phyloP scores from a whole-genome alignment of 2,797 vertebrate genomes.

The Sebastes reedi region DNA sequence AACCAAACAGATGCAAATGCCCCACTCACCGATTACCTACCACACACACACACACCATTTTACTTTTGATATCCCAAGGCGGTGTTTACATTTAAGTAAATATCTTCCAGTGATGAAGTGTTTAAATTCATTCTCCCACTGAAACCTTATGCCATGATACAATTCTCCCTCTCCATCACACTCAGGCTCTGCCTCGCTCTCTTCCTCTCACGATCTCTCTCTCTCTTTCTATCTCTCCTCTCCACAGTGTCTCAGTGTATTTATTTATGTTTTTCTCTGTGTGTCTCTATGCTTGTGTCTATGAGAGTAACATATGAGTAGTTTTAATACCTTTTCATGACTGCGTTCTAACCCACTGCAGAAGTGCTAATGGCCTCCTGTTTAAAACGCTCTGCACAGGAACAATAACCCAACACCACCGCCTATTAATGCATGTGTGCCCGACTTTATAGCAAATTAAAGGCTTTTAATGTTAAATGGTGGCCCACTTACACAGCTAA shows the following conservation, averaged over 20 bases:
- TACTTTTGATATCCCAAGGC: slow-evolving; percentile 66
- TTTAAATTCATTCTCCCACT: slow-evolving; percentile 68
- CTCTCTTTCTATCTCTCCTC: slow-evolving; percentile 20
- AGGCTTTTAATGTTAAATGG: slow-evolving; percentile 84
- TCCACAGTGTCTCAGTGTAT: slow-evolving; percentile 22
- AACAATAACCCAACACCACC: slow-evolving; percentile 80
- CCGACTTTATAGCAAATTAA: slow-evolving; percentile 85
- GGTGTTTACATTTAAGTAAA: slow-evolving; percentile 76
- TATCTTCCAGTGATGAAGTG: slow-evolving; percentile 71
- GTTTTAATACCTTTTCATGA: slow-evolving; percentile 67
- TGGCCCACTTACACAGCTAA: slow-evolving; percentile 81
- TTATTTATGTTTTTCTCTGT: slow-evolving; percentile 38
- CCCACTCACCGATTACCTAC: slow-evolving; percentile 58
- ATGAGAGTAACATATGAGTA: slow-evolving; percentile 61
- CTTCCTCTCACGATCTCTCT: background rate
- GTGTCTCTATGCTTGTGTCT: slow-evolving; percentile 5
- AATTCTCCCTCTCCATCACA: slow-evolving; percentile 52
- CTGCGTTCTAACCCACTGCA: slow-evolving; percentile 65
- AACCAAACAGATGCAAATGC: slow-evolving; percentile 68
- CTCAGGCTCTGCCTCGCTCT: slow-evolving; percentile 4
- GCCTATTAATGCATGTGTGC: slow-evolving; percentile 79
- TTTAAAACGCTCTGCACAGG: slow-evolving; percentile 73
- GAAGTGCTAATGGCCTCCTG: slow-evolving; percentile 75
- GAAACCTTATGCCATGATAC: slow-evolving; percentile 66
- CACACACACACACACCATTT: slow-evolving; percentile 39